phyloP scores from a whole-genome alignment of 2,113 vertebrate genomes.

The Montifringilla adamsi region DNA sequence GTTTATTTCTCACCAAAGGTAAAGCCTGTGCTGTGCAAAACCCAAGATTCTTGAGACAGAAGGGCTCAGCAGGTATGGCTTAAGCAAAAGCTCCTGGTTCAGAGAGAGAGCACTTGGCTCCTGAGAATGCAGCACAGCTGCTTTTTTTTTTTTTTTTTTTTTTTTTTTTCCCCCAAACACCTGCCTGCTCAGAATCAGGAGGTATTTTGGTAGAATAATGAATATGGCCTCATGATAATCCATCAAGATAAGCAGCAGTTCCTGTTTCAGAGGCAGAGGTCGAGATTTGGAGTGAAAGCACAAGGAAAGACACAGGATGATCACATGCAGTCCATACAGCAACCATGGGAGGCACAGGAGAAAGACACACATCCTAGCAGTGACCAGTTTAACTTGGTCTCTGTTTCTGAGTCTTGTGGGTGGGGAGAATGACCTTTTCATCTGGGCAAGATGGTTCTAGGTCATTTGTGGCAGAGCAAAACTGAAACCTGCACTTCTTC shows the following conservation, averaged over 20 bases:
- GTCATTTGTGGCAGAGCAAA: not conserved
- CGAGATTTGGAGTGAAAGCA: not conserved
- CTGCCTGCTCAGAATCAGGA: not conserved
- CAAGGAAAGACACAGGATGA: not conserved
- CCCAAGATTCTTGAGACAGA: not conserved
- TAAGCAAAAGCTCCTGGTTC: not conserved
- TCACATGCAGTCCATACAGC: not conserved
- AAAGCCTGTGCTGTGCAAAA: not conserved
- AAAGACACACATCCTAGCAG: not conserved
- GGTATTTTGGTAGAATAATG: not conserved
- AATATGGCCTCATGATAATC: not conserved
- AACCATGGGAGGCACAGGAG: not conserved
- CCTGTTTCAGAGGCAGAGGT: not conserved
- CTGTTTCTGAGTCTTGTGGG: not conserved
- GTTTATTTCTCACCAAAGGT: not conserved
- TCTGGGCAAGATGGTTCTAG: not conserved
- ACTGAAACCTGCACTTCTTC: not conserved
- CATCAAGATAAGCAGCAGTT: not conserved
- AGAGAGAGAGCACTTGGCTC: not conserved
- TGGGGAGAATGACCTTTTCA: not conserved
- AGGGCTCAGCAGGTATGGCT: not conserved
- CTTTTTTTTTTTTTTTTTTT: not conserved
- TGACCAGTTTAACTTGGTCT: not conserved
- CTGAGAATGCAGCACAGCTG: accelerated
- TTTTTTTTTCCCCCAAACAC: not conserved